Evolutionary conservation across 1,140 invertebrate genomes (phyloP).

Genomic region (Triops cancriformis): DNA sequence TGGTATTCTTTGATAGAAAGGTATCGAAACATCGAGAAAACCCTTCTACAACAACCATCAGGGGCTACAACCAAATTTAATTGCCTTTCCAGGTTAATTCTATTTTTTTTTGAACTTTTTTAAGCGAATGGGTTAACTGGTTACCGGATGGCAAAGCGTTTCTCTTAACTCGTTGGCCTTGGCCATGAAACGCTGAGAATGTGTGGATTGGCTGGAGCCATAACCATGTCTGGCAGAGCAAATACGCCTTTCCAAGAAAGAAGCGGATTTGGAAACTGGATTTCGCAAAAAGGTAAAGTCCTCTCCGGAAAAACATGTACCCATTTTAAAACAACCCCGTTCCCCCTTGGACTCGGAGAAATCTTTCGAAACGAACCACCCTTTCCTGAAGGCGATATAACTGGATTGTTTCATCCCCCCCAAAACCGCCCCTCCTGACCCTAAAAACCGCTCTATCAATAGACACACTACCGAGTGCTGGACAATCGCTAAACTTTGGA

Average conservation of each 20-base stretch:
- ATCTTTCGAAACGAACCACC: not conserved
- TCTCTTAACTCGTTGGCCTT: not conserved
- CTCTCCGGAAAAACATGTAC: too few relatives aligned
- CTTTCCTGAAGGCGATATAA: conserved; percentile 6
- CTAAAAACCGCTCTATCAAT: not conserved
- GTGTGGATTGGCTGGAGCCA: not conserved
- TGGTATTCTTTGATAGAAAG: too few relatives aligned
- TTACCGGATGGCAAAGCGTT: not conserved
- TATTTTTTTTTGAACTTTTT: too few relatives aligned
- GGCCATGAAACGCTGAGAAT: not conserved
- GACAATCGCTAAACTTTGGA: not conserved
- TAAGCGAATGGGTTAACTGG: too few relatives aligned
- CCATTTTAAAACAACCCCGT: not conserved
- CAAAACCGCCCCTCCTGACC: not conserved
- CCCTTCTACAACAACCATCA: too few relatives aligned
- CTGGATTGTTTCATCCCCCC: not conserved
- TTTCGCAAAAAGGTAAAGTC: too few relatives aligned
- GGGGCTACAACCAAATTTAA: too few relatives aligned
- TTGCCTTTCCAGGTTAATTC: too few relatives aligned
- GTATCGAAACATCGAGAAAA: too few relatives aligned
- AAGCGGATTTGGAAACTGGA: too few relatives aligned
- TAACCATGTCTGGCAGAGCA: not conserved
- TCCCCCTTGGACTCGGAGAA: not conserved
- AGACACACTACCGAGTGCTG: not conserved
- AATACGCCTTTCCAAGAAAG: not conserved